Conservation (phyloP, 2,113 vertebrate genomes). For the Cichladusa arquata region DNA sequence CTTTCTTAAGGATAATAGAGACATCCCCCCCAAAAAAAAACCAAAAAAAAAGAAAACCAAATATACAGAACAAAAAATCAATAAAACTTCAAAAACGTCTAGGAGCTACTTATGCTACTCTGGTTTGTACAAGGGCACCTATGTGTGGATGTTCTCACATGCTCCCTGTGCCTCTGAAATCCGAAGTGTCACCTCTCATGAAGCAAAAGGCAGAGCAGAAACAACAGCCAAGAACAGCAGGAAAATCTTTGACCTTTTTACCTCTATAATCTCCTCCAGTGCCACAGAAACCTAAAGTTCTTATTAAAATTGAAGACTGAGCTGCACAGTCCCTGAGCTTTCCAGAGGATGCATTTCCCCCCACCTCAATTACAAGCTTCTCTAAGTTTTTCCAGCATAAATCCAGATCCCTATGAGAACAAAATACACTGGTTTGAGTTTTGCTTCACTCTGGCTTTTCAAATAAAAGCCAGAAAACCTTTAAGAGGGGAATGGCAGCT, state of each 20-base stretch:
- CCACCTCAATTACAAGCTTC: not conserved
- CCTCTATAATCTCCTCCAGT: not conserved
- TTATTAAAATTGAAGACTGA: not conserved
- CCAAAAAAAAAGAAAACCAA: no score
- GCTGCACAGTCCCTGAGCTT: not conserved
- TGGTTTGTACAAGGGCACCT: not conserved
- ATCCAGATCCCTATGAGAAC: not conserved
- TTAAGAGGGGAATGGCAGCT: not conserved
- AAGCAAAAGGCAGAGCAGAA: not conserved
- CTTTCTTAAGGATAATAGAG: not conserved
- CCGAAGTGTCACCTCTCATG: not conserved
- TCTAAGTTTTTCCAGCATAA: not conserved
- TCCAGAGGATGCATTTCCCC: not conserved
- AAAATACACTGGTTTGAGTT: not conserved
- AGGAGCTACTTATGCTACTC: not conserved
- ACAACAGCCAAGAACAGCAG: not conserved
- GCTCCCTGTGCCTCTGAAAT: not conserved
- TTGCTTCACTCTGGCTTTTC: not conserved
- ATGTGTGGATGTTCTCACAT: fast-evolving
- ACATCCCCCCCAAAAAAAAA: not conserved
- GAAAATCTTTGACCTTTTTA: not conserved
- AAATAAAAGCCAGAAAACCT: not conserved
- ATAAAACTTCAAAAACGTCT: not conserved
- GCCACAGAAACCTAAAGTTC: not conserved
- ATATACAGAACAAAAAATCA: not conserved